phyloP scores from a whole-genome alignment of 1,140 invertebrate species.

The Cataglyphis hispanica region DNA sequence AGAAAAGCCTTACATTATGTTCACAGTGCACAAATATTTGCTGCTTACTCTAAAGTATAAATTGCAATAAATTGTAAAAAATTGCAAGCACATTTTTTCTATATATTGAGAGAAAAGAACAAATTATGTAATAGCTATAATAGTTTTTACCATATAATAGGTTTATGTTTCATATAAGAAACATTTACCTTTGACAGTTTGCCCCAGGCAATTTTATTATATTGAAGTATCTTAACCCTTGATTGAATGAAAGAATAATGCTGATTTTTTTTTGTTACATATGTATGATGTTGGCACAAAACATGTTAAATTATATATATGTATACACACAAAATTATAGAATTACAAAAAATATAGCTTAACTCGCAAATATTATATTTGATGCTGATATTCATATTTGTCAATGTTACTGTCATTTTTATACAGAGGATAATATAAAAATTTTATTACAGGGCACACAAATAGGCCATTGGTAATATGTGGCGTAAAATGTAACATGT shows the following conservation, averaged over 20 bases:
- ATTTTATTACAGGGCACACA: conserved; percentile 29
- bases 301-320: conserved; percentile 38
- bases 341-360: not conserved
- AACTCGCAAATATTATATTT: conserved; percentile 33
- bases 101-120: conserved; percentile 71
- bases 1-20: conserved; percentile 80
- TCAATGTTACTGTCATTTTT: conserved; percentile 32
- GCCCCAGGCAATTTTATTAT: conserved; percentile 70
- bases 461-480: conserved; percentile 4
- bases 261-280: conserved; percentile 29
- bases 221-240: conserved; percentile 73
- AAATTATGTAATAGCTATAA: conserved; percentile 74
- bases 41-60: conserved; percentile 79
- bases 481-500: conserved; percentile 1
- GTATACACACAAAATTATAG: conserved; percentile 12
- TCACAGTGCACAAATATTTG: conserved; percentile 81
- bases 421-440: conserved; percentile 18
- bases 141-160: conserved; percentile 77
- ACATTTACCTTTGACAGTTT: conserved; percentile 67
- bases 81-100: conserved; percentile 81
- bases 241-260: conserved; percentile 69
- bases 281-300: conserved; percentile 13
- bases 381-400: conserved; percentile 20
- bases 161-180: conserved; percentile 72
- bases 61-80: conserved; percentile 68